phyloP scores from a whole-genome alignment of 30 jellyfish, hydroid and myxozoan genomes.

The Aurelia sp. region DNA sequence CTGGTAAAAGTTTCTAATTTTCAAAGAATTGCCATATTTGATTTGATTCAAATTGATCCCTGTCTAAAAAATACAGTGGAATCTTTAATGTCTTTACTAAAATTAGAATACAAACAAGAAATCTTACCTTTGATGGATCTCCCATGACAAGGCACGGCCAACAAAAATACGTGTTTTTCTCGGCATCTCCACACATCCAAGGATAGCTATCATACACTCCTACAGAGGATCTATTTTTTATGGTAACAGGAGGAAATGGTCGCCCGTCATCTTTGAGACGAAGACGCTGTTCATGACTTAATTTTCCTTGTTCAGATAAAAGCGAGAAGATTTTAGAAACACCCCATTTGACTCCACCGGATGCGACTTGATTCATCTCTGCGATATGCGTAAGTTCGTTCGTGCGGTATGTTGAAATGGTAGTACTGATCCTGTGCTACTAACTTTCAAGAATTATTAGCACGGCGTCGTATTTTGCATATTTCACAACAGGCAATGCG shows the following conservation, averaged over 20 bases:
- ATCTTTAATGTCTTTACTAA: too few relatives aligned
- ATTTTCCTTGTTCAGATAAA: constrained; percentile 7
- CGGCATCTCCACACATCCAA: constrained; percentile 56
- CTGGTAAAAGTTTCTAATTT: too few relatives aligned
- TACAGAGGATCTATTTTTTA: constrained; percentile 23
- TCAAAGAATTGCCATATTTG: too few relatives aligned
- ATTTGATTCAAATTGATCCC: too few relatives aligned
- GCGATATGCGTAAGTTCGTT: background rate
- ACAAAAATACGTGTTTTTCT: constrained; percentile 34
- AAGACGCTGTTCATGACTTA: constrained; percentile 53
- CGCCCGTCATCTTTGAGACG: constrained; percentile 38
- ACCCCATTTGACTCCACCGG: constrained; percentile 4
- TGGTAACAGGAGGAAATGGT: constrained; percentile 37
- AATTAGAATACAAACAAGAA: too few relatives aligned
- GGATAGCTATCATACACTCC: constrained; percentile 6
- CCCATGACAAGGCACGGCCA: constrained; percentile 68
- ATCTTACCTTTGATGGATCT: constrained; percentile 25
- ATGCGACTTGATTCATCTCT: constrained; percentile 11
- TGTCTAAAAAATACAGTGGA: too few relatives aligned
- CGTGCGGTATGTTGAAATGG: too few relatives aligned
- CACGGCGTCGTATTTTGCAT: background rate
- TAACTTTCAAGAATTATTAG: background rate
- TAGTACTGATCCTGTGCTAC: too few relatives aligned
- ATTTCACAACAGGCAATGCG: background rate
- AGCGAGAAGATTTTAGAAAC: constrained; percentile 20